Evolutionary conservation across 2,888 invertebrate genomes (phyloP), one percentile per base, ranked within the genome.

Genomic region (Fragum whitleyi): DNA sequence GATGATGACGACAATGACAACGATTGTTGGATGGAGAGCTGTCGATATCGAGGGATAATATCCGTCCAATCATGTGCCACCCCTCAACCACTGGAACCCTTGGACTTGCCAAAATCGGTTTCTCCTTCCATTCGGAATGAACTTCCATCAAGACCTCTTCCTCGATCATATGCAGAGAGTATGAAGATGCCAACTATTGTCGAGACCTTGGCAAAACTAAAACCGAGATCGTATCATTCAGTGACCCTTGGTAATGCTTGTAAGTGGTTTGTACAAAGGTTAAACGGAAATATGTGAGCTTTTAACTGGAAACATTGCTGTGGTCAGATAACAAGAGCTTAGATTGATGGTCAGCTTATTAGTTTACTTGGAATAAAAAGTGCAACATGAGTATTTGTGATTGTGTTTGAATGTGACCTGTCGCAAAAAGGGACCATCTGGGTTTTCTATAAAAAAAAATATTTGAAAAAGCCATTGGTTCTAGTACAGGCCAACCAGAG

Each of bases 161-260:
- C 85, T 21, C 82, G 79, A 39, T 74, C 80, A 5, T 79, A 77
- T 39, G 70, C 79, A 3, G 85, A 85, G 28, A 79, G 79, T 47
- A 79, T 85, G 79, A 81, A 79, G 79, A 83, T 87, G 81, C 88
- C 88, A 23, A 85, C 86, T 11, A 84, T 88, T 51, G 84, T 82
- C 11, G 88, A 88, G 72, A 87, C 88, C 16, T 71, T 88, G 61
- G 81, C 87, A 26, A 81, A 79, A 73, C 74, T 88, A 67, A 81
- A 86, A 42, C 88, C 86, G 28, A 77, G 81, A 59, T 71, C 84
- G 19, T 80, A 75, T 67, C 81, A 85, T 51, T 82, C 81, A 51
- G 81, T 82, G 26, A 82, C 85, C n/a, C 69, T 81, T 14, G 82
- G 85, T n/a, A 85, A 77, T 36, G 85, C 79, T 32, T 82, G 85